Base-by-base conservation (phyloP, 2,797 vertebrate genomes). In the Halcyon smyrnensis region DNA sequence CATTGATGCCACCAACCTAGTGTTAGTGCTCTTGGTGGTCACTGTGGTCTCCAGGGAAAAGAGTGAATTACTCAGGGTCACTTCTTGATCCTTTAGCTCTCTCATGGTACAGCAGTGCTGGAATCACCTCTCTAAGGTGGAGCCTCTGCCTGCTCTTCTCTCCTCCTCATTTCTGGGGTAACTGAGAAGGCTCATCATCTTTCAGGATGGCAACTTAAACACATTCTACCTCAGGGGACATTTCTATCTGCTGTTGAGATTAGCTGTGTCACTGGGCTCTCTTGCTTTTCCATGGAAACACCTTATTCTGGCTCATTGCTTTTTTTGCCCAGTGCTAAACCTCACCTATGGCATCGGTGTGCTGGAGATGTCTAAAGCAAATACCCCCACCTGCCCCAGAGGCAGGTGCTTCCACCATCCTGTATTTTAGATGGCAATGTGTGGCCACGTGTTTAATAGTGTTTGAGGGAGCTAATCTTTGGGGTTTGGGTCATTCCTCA, bases 401-500 rank as follows among this genome's bases (percentile, higher is more conserved):
- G 41, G 53, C 36, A 48, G 64, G 43, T 73, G 24, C 50, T n/a
- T 64, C 63, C 50, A 15, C n/a, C 24, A 4, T 32, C 59, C 71
- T 53, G 45, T 56, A 12, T 8, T 69, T 64, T 27, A 75, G 43
- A 8, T 11, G 59, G 36, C 53, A 60, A 14, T 6, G 8, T 3
- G 0, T 62, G 43, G 53, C 32, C 45, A 3, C 21, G 11, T 15
- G 20, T 78, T 87, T 75, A 69, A 51, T 53, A 57, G 45, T 34
- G 30, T 64, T 65, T 86, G 34, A 95, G 65, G 34, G 87, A 89
- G 51, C 53, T 56, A 7, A 65, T 75, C 37, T 23, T 21, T 57
- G 48, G 11, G 7, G 67, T 92, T 93, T 59, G 68, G 69, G 34
- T 75, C 87, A 54, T 75, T 76, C 87, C 91, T 96, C 91, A 75